A percentile compares a stretch with the other conserved stretches of the same genome.
Conservation (phyloP, 2,888 invertebrate genomes). For the Diogma glabrata region DNA sequence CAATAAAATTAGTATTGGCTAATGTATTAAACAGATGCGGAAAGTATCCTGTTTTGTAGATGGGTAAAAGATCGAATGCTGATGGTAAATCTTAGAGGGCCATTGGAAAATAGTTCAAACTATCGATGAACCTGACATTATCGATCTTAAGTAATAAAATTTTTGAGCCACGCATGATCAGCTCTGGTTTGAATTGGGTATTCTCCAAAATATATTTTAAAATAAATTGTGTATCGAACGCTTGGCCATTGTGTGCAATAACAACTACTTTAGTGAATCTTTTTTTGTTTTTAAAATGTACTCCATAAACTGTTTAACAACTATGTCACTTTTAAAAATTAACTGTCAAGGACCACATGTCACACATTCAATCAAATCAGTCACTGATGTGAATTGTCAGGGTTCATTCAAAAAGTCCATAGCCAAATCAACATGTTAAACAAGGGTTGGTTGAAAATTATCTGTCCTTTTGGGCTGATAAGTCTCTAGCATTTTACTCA, state of each 20-base stretch:
- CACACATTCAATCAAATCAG: too few species aligned
- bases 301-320: too few species aligned
- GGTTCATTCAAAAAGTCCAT: too few species aligned
- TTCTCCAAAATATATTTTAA: background rate
- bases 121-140: background rate
- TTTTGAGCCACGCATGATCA: background rate
- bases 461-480: too few species aligned
- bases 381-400: too few species aligned
- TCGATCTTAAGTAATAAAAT: background rate
- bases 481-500: too few species aligned
- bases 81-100: constrained; percentile 17
- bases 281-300: too few species aligned
- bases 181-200: background rate
- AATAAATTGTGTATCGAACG: background rate
- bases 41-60: constrained; percentile 20
- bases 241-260: background rate
- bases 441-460: too few species aligned
- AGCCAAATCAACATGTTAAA: too few species aligned
- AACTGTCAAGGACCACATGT: too few species aligned
- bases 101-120: constrained; percentile 21
- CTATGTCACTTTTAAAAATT: too few species aligned
- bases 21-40: constrained; percentile 19
- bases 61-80: constrained; percentile 16
- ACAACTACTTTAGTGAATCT: too few species aligned
- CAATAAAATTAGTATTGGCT: background rate